These are phyloP conservation scores for Tiliacea citrago DNA, from an alignment of 2,888 invertebrate species.

Conservation along the genomic window DNA sequence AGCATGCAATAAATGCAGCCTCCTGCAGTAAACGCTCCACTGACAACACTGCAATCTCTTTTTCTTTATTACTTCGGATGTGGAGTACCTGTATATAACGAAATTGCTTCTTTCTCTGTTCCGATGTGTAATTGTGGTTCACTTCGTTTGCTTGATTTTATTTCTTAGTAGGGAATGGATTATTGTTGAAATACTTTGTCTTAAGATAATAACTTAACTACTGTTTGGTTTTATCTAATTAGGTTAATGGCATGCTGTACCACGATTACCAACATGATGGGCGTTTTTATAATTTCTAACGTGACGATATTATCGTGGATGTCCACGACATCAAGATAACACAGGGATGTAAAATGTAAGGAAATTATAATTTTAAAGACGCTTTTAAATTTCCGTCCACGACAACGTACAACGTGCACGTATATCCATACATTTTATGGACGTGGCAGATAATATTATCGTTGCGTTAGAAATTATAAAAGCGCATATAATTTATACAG, in stretches of 20 bases:
- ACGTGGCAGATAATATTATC: too few species aligned
- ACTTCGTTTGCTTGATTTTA: conserved; percentile 14
- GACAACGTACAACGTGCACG: too few species aligned
- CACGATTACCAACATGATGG: too few species aligned
- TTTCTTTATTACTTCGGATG: conserved; percentile 43
- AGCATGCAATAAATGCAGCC: conserved; percentile 42
- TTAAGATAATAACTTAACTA: conserved; percentile 8
- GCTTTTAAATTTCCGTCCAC: too few species aligned
- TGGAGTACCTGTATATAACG: neutral
- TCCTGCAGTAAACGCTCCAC: conserved; percentile 19
- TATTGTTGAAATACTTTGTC: conserved; percentile 6
- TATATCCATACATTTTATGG: too few species aligned
- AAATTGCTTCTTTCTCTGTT: conserved; percentile 42
- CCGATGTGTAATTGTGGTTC: conserved; percentile 34
- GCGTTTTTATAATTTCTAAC: too few species aligned
- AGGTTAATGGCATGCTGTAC: neutral
- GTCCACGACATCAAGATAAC: too few species aligned
- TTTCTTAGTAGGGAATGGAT: conserved; percentile 6
- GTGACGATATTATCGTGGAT: too few species aligned
- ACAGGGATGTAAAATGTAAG: too few species aligned
- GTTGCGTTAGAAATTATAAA: too few species aligned
- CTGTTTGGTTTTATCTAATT: neutral
- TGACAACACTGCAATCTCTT: conserved; percentile 44
- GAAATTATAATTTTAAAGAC: too few species aligned
- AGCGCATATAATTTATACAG: too few species aligned